Base-by-base conservation (phyloP, 2,113 vertebrate genomes). In the Microcebus murinus region DNA sequence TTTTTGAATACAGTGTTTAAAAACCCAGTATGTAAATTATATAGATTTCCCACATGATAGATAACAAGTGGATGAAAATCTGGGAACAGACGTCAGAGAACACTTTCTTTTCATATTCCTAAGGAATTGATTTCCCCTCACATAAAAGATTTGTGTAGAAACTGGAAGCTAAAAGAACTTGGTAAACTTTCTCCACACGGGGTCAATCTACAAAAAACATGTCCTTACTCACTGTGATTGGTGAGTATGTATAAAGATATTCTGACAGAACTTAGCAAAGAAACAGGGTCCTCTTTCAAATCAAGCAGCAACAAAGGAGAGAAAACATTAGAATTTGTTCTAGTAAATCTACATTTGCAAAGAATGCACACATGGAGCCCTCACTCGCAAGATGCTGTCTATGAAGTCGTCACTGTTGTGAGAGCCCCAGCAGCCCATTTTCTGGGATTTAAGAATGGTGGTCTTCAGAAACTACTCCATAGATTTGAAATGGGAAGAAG, bases 41-140 rank as follows among this genome's bases (percentile, higher is more conserved):
- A 99, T 92, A 98, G 99, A 98, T 99, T 99, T 96, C 99, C 99
- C 82, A 99, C 99, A 0, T 98, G 98, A 94, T 18, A 18, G 99
- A 99, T 98, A 99, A 99, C 98, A 99, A 99, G 97, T 99, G 99
- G 99, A 99, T 99, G 99, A 96, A 98, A 29, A 99, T 99, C 84
- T 98, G 99, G 17, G 99, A 99, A 81, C 99, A 99, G 98, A 99
- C 99, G 99, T 99, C 99, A 45, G 99, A 99, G 98, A 99, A 99
- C 63, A 99, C 98, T 99, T 97, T 99, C 99, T 79, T 99, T 99
- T 96, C 99, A 99, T 97, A 97, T 99, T 98, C 99, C 99, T 96
- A 99, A 99, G 98, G 99, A 99, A 96, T 98, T 99, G 94, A 99
- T 99, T 81, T 98, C 98, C 10, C 99, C 99, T 73, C 99, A 99